These are phyloP conservation scores for Eupithecia insigniata DNA, from an alignment of 2,888 invertebrate species.

Conservation along the genomic window DNA sequence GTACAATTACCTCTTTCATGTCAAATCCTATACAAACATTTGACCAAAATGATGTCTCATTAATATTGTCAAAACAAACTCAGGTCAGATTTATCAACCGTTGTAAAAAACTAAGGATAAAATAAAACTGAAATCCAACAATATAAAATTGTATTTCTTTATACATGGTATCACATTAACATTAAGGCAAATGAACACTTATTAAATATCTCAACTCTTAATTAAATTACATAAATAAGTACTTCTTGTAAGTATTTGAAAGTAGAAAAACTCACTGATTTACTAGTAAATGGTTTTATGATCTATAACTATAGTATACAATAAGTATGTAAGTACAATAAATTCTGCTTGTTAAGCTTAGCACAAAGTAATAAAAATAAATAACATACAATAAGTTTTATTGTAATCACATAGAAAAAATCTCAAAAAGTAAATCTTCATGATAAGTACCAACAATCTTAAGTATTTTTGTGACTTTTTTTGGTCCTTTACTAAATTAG, in stretches of 20 bases:
- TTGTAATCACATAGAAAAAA: not conserved
- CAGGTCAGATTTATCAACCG: not conserved
- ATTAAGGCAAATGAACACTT: conserved; percentile 28
- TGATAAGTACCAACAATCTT: conserved; percentile 7
- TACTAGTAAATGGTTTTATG: not conserved
- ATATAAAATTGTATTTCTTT: conserved; percentile 27
- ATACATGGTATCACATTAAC: conserved; percentile 27
- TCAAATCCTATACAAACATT: not conserved
- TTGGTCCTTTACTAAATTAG: conserved; percentile 33
- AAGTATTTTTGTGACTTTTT: conserved; percentile 27
- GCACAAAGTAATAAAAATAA: not conserved
- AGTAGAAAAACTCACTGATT: not conserved
- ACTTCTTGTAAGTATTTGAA: conserved; percentile 3
- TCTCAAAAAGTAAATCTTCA: not conserved
- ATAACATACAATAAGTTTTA: not conserved
- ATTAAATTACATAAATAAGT: conserved; percentile 1
- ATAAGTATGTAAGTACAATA: not conserved
- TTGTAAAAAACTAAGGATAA: not conserved
- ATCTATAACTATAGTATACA: not conserved
- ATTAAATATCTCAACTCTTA: not conserved
- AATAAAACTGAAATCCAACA: conserved; percentile 29
- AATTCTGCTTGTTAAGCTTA: not conserved
- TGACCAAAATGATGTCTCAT: not conserved
- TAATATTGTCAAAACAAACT: not conserved
- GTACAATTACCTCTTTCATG: not conserved